phyloP scores from a whole-genome alignment of 2,797 vertebrate genomes.

The Mastacembelus armatus region DNA sequence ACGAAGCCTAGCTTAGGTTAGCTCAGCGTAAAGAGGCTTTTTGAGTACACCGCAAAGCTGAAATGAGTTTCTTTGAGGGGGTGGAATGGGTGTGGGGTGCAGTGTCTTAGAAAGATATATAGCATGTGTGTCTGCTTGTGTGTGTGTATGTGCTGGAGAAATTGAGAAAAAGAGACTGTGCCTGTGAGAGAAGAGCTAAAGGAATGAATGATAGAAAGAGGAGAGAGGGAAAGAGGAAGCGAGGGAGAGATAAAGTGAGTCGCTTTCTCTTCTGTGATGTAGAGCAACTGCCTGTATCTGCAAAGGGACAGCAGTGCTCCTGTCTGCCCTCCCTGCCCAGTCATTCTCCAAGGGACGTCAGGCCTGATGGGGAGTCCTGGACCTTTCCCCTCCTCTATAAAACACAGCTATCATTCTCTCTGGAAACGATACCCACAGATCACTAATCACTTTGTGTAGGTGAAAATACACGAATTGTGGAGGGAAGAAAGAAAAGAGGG shows the following conservation, averaged over 20 bases:
- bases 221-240: slow-evolving; percentile 54
- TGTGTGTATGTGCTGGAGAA: slow-evolving; percentile 48
- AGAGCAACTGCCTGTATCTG: slow-evolving; percentile 79
- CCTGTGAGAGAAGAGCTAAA: slow-evolving; percentile 65
- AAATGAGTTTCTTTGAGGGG: slow-evolving; percentile 83
- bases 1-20: slow-evolving; percentile 79
- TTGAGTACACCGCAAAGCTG: slow-evolving; percentile 76
- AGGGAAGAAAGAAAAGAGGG: slow-evolving; percentile 68
- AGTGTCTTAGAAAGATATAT: slow-evolving; percentile 76
- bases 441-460: slow-evolving; percentile 79
- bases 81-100: slow-evolving; percentile 57
- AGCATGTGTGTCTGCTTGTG: slow-evolving; percentile 40
- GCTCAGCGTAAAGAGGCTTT: slow-evolving; percentile 81
- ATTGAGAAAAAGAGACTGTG: slow-evolving; percentile 68
- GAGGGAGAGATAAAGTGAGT: slow-evolving; percentile 76
- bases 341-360: slow-evolving; percentile 63
- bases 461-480: slow-evolving; percentile 68
- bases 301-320: slow-evolving; percentile 79
- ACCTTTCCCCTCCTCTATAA: slow-evolving; percentile 71
- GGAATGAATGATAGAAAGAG: slow-evolving; percentile 73
- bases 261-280: slow-evolving; percentile 76
- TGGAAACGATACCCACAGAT: slow-evolving; percentile 75
- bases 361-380: slow-evolving; percentile 66
- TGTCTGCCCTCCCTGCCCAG: slow-evolving; percentile 73
- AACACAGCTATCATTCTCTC: slow-evolving; percentile 73